Base-by-base conservation (phyloP, 2,888 invertebrate species). In the Apodemia mormo region DNA sequence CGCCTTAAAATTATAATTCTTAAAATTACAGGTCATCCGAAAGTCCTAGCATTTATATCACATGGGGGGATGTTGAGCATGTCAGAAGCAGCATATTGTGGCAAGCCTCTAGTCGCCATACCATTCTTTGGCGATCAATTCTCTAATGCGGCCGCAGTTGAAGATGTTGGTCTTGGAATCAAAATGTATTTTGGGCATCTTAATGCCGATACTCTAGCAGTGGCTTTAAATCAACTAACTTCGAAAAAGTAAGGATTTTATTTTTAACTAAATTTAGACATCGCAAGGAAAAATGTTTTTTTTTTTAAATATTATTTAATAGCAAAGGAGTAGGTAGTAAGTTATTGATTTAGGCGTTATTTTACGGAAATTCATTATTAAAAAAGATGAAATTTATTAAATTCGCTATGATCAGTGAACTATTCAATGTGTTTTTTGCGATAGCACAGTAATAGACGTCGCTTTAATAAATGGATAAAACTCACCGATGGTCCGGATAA, bases 41-140 rank as follows among this genome's bases (percentile, higher is more conserved):
- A 96, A 76, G 94, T 96, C 0, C 86, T 94, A 70, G 95, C 95
- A 0, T 96, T 96, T 78, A 93, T 97, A 75, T 95, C 95, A 0
- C 97, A 97, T 80, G 96, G 95, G 0, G 97, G 97, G 0, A 94
- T 96, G 78, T 92, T 96, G 77, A 96, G 96, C 68, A 83, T 95
- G 45, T 94, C 95, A 1, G 97, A 96, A 82, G 94, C 95, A 0
- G 94, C 94, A 1, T 94, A 95, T 76, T 94, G 94, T 73, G 96
- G 95, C 6, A 94, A 96, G 9, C 96, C 96, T 0, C 90, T 95
- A 69, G 82, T 96, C 9, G 87, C 94, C 0, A 94, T 96, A 45
- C 96, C 96, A 0, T 94, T 96, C 85, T 96, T 94, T 77, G 96
- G 95, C 2, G 96, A 96, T 85, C 96, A 96, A 83, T 90, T 88